Base-by-base conservation (phyloP, 1,140 invertebrate genomes). In the Sarcophaga peregrina region DNA sequence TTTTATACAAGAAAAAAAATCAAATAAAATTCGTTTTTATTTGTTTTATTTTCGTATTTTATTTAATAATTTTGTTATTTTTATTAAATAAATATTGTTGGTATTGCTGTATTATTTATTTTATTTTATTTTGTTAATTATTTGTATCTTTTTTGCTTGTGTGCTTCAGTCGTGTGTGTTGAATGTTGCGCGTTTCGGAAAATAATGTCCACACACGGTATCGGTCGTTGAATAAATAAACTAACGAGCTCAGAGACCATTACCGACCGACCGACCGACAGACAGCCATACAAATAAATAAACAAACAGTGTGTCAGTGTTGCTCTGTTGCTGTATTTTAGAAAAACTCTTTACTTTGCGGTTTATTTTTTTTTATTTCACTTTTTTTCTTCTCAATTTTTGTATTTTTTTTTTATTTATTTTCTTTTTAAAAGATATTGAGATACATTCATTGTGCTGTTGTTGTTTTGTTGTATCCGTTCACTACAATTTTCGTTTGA, bases 161-260 rank as follows among this genome's bases (percentile, higher is more conserved):
- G 25, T 82, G 17, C 50, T 83, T 37, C 62, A 25, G 62, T 48
- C 46, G 25, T 82, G 75, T 83, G 58, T 25, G 83, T 83, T 76
- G 83, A 82, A 54, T 84, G 81, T 80, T 81, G 50, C 82, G 87
- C 87, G 87, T 86, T 88, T 87, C 85, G 86, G 84, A 87, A 88
- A 88, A 88, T 87, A 88, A 87, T 88, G 87, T 88, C 87, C 87
- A 87, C 86, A 86, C 86, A 86, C 86, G 86, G 85, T 84, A 87
- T 88, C 87, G 85, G 85, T 87, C 87, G 86, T 85, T 86, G 87
- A 87, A 88, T 88, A 88, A 87, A 88, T 88, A 88, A 87, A 87
- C 86, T 85, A 83, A 82, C 83, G 73, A 82, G 48, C 83, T 80
- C 80, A 72, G 76, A 73, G 52, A 62, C 37, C 74, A 52, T 46